Conservation (phyloP, 2,113 vertebrate species). For the Cathartes aura region DNA sequence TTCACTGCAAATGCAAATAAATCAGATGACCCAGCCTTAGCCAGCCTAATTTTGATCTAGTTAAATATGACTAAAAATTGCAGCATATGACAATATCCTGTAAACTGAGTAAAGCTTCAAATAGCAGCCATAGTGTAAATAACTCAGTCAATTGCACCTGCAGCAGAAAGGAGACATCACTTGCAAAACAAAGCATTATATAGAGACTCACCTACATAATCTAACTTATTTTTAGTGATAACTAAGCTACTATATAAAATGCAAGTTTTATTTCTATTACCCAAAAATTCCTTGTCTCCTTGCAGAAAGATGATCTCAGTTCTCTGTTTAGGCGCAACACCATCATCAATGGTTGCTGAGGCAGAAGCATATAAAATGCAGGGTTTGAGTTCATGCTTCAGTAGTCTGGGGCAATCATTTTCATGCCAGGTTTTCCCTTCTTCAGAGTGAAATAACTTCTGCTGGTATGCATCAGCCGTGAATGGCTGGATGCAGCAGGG, state of each 20-base stretch:
- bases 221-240: background rate
- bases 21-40: background rate
- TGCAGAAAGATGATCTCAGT: background rate
- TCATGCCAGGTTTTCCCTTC: background rate
- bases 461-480: background rate
- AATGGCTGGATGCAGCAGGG: background rate
- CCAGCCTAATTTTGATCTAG: background rate
- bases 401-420: background rate
- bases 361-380: slow-evolving; percentile 12
- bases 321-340: background rate
- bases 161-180: background rate
- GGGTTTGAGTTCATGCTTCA: background rate
- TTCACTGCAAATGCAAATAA: background rate
- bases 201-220: background rate
- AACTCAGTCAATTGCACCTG: background rate
- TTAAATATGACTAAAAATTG: background rate
- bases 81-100: background rate
- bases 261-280: background rate
- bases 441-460: slow-evolving; percentile 1
- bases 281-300: background rate
- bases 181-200: background rate
- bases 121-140: background rate
- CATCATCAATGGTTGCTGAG: background rate
- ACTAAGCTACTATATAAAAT: background rate
- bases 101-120: background rate